Evolutionary conservation across 2,797 vertebrate genomes (phyloP), one percentile per base, ranked within the genome.

Genomic region (Erpetoichthys calabaricus): DNA sequence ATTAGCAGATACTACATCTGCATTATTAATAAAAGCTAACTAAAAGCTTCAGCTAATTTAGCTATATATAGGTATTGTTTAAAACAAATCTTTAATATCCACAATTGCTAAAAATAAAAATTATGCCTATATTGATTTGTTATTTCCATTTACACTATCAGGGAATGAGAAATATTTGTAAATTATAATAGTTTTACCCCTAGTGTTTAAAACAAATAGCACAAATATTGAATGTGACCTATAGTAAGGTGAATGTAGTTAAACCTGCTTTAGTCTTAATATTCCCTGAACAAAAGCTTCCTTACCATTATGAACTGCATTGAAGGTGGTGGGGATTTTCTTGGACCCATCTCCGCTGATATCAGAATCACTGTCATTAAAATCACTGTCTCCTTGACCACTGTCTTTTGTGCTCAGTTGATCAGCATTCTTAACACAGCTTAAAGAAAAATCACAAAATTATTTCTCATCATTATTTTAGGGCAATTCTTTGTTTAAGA

Each of bases 381-480:
- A 85, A 72, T 89, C 84, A 25, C 82, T 84, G 71, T 88, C 81
- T 71, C 83, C 73, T 87, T 85, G 88, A 7, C 83, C 83, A 4
- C 82, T 89, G 78, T 84, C 87, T 78, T 88, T 91, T 73, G 84
- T 57, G 62, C 79, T 87, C 75, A 79, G 69, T 67, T 89, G 85
- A 73, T 86, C 82, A 25, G 73, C 67, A 74, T 71, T 77, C 63
- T 68, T 81, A 65, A 68, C 72, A 67, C 71, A 74, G 61, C 83
- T 86, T 78, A 64, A 73, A 78, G 63, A 59, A 73, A 67, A 77
- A 76, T 66, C 62, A 78, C 67, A 68, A 8, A 4, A 45, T 8
- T 25, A 4, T 25, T 2, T 4, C 9, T 45, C 42, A 2, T 5
- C 44, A 49, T 43, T 50, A 49, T 49, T 43, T 52, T 25, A 25